phyloP scores from a whole-genome alignment of 2,888 invertebrate species.

The Chrysomela aeneicollis region DNA sequence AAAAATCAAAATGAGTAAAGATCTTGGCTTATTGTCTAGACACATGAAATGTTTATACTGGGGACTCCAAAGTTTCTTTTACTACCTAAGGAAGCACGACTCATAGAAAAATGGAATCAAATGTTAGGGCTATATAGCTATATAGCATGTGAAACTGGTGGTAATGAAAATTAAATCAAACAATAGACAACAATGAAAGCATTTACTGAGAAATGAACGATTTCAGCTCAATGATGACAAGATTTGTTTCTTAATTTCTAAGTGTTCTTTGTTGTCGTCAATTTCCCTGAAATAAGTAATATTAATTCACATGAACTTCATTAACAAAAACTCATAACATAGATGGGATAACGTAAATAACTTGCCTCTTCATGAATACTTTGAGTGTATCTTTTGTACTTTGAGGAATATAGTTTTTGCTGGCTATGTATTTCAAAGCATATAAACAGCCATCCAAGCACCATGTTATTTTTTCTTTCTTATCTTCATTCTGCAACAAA shows the following conservation, averaged over 20 bases:
- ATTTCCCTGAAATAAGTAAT: slow-evolving; percentile 45
- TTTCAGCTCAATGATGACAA: slow-evolving; percentile 35
- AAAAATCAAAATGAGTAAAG: too few relatives aligned
- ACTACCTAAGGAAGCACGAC: too few relatives aligned
- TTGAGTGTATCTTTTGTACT: slow-evolving; percentile 63
- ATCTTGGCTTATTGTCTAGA: too few relatives aligned
- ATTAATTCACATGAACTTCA: slow-evolving; percentile 6
- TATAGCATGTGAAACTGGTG: too few relatives aligned
- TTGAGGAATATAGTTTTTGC: slow-evolving; percentile 64
- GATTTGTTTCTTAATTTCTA: slow-evolving; percentile 44
- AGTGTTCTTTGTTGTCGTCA: slow-evolving; percentile 39
- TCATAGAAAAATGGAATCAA: too few relatives aligned
- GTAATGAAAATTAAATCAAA: not conserved
- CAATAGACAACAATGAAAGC: not conserved
- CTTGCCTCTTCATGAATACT: slow-evolving; percentile 63
- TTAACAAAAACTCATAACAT: not conserved
- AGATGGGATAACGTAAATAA: too few relatives aligned
- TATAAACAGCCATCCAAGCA: slow-evolving; percentile 69
- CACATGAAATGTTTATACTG: too few relatives aligned
- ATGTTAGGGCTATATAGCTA: too few relatives aligned
- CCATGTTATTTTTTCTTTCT: slow-evolving; percentile 69
- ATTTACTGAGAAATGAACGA: slow-evolving; percentile 17
- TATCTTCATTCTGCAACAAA: slow-evolving; percentile 72
- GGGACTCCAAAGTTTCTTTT: too few relatives aligned
- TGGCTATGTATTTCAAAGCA: slow-evolving; percentile 65